A percentile compares a stretch with the other conserved stretches of the same genome.
Conservation (phyloP, 2,113 vertebrate species). For the Malurus alboscapulatus region DNA sequence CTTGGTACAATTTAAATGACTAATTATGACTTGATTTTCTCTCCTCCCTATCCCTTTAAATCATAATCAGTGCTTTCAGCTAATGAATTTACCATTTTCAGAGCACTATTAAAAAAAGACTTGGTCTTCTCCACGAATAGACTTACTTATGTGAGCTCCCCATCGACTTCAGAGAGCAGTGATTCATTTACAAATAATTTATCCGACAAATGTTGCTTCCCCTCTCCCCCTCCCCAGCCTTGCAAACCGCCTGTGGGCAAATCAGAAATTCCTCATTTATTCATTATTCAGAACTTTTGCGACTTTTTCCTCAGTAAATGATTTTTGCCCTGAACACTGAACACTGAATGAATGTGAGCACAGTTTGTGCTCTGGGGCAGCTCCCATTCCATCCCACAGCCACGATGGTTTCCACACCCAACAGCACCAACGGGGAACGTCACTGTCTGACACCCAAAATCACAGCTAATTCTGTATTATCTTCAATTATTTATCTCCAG, state of each 20-base stretch:
- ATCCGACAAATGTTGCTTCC: constrained; percentile 31
- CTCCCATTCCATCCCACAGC: neutral
- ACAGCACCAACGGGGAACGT: neutral
- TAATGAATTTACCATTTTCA: constrained; percentile 42
- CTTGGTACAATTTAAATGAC: constrained; percentile 48
- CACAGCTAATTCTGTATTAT: constrained; percentile 28
- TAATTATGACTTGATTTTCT: constrained; percentile 61
- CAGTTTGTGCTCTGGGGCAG: neutral
- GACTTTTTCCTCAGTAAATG: neutral
- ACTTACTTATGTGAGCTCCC: constrained; percentile 3
- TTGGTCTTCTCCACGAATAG: constrained; percentile 8
- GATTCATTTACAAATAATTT: constrained; percentile 64
- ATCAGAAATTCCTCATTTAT: constrained; percentile 10
- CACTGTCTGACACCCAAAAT: constrained; percentile 16
- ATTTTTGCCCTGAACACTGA: neutral
- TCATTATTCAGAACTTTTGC: neutral
- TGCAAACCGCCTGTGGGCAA: neutral
- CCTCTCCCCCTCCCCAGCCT: neutral
- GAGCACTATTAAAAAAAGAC: neutral
- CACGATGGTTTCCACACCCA: neutral
- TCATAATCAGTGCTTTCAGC: constrained; percentile 51
- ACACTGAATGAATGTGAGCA: neutral
- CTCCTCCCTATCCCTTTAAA: constrained; percentile 41
- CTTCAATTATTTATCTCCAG: constrained; percentile 53
- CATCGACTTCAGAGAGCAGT: constrained; percentile 8